Conservation (phyloP, 2,113 vertebrate species). For the Nanorana parkeri region DNA sequence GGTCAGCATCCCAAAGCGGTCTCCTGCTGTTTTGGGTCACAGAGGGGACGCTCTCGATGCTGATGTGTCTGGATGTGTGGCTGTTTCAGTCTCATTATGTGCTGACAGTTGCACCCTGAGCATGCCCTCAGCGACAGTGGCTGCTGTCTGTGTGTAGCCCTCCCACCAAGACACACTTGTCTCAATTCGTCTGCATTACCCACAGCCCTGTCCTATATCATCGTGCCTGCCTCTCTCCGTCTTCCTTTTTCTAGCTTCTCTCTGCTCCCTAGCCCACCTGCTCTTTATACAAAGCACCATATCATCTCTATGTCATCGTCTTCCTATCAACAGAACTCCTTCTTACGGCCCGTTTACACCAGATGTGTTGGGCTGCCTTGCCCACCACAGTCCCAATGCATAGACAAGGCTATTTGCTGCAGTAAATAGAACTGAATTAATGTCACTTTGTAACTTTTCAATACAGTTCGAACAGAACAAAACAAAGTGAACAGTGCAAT, state of each 20-base stretch:
- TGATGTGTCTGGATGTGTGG: slow-evolving; percentile 47
- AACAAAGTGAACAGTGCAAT: no score
- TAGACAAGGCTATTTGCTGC: no score
- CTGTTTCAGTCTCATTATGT: slow-evolving; percentile 32
- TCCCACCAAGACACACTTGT: not conserved
- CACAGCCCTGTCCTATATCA: not conserved
- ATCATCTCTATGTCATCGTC: no score
- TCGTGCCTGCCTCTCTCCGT: not conserved
- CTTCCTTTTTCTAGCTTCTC: not conserved
- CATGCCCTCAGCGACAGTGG: not conserved
- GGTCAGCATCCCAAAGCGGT: slow-evolving; percentile 35
- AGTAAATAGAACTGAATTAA: no score
- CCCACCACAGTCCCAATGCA: no score
- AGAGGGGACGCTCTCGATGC: not conserved
- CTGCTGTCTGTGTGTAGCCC: slow-evolving; percentile 2
- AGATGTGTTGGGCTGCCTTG: no score
- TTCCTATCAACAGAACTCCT: no score
- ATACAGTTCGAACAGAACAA: no score
- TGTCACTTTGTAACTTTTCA: no score
- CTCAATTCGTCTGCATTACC: not conserved
- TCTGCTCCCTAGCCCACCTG: not conserved
- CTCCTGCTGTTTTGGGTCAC: slow-evolving; percentile 41
- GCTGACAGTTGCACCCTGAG: slow-evolving; percentile 37
- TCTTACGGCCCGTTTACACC: no score
- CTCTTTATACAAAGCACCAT: not conserved